Evolutionary conservation across 2,113 vertebrate species (phyloP).

Genomic region (Alethe diademata): DNA sequence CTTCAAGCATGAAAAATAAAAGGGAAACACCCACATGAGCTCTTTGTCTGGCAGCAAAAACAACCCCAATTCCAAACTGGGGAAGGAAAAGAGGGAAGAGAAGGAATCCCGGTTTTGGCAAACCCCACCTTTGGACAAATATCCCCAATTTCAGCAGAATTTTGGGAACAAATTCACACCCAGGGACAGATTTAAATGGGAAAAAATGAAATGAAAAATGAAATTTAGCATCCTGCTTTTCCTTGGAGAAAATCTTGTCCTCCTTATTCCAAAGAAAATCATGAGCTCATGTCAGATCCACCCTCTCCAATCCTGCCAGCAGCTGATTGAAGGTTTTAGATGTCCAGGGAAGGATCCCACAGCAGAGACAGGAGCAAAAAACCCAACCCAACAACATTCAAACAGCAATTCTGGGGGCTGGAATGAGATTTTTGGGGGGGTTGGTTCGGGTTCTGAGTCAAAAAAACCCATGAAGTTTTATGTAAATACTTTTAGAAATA

Average conservation of each 20-base stretch:
- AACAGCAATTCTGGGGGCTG: rapidly evolving
- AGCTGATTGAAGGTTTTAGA: rapidly evolving
- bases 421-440: not conserved
- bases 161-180: not conserved
- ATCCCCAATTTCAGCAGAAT: rapidly evolving
- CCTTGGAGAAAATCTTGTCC: not conserved
- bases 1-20: not conserved
- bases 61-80: not conserved
- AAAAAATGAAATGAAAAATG: rapidly evolving
- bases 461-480: rapidly evolving
- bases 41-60: not conserved
- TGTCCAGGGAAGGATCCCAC: rapidly evolving
- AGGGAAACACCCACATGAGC: not conserved
- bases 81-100: not conserved
- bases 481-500: rapidly evolving
- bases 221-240: not conserved
- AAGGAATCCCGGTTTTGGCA: not conserved
- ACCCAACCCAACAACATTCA: rapidly evolving
- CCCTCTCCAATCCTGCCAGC: not conserved
- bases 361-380: not conserved
- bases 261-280: not conserved
- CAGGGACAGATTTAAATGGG: rapidly evolving
- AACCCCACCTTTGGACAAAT: not conserved
- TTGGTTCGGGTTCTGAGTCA: not conserved
- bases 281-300: not conserved